phyloP scores from a whole-genome alignment of 2,888 invertebrate genomes.

The Parthenolecanium corni region DNA sequence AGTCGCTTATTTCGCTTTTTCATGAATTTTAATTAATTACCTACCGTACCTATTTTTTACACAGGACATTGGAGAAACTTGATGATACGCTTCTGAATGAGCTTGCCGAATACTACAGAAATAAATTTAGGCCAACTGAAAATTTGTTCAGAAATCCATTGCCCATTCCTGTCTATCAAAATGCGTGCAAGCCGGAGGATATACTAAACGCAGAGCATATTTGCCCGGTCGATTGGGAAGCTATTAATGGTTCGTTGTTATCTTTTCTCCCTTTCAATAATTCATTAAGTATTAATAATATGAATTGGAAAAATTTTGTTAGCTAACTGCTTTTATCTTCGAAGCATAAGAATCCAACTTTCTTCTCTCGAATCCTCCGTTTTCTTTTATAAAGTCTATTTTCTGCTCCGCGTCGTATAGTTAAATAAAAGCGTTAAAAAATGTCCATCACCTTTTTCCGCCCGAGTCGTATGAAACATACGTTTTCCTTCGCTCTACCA shows the following conservation, averaged over 20 bases:
- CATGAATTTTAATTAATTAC: not conserved
- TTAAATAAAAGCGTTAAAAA: too few species aligned
- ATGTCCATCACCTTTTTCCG: too few species aligned
- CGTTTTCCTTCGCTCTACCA: too few species aligned
- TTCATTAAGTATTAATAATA: too few species aligned
- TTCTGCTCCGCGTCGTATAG: too few species aligned
- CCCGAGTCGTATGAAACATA: too few species aligned
- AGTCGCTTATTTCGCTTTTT: not conserved
- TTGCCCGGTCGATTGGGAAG: conserved; percentile 8
- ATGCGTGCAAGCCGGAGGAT: not conserved
- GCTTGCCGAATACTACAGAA: not conserved
- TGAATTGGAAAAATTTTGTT: too few species aligned
- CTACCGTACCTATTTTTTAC: not conserved
- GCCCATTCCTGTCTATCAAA: not conserved
- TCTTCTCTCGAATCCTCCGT: too few species aligned
- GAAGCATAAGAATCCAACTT: too few species aligned
- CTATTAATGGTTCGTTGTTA: not conserved
- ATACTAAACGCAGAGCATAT: not conserved
- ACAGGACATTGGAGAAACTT: conserved; percentile 3
- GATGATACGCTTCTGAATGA: not conserved
- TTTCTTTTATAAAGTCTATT: not conserved
- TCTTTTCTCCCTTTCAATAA: too few species aligned
- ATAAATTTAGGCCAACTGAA: not conserved
- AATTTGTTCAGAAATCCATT: not conserved
- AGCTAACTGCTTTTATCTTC: too few species aligned